Evolutionary conservation across 2,888 invertebrate species (phyloP), one percentile per base, ranked within the genome.

Genomic region (Flexamia atlantica): DNA sequence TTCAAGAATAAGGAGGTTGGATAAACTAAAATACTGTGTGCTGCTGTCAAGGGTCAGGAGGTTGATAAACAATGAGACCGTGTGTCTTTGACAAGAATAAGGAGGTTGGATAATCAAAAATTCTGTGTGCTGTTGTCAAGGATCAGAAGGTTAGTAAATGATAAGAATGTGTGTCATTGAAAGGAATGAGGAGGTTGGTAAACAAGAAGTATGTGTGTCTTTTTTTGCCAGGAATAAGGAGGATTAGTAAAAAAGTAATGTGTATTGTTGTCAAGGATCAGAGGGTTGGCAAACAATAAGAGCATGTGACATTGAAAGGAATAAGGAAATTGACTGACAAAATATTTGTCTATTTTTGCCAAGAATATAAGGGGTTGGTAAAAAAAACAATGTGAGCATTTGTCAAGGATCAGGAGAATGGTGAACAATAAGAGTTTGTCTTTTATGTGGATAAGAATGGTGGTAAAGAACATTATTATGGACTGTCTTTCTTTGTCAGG

Each of bases 141-240:
- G 80, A 70, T 50, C 79, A 83, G 28, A 80, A 68, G 76, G 85
- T 87, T 95, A 94, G 50, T 50, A 50, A n/a, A 36, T 94, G 9
- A 9, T n/a, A n/a, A 36, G 9, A 36, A 4, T 36, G 36, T 36
- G 5, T 36, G 36, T 9, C 36, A 7, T 7, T 36, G 36, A 36
- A 4, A 36, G 9, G 36, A 9, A 36, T 36, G 5, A 36, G 36
- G 36, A 36, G 36, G 36, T 36, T 36, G 9, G 36, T 36, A 36
- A 36, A 36, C 36, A 36, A 9, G 5, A 36, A 36, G 94, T n/a
- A n/a, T 95, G 88, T 93, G 93, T 84, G 36, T 9, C 36, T 36
- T 7, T n/a, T n/a, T n/a, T 7, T 36, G 36, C 4, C 36, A 36
- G 9, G 36, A 9, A 36, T 36, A 4, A 36, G 36, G 36, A 36